Evolutionary conservation across 2,888 invertebrate species (phyloP).

Genomic region (Drosophila sordidula): DNA sequence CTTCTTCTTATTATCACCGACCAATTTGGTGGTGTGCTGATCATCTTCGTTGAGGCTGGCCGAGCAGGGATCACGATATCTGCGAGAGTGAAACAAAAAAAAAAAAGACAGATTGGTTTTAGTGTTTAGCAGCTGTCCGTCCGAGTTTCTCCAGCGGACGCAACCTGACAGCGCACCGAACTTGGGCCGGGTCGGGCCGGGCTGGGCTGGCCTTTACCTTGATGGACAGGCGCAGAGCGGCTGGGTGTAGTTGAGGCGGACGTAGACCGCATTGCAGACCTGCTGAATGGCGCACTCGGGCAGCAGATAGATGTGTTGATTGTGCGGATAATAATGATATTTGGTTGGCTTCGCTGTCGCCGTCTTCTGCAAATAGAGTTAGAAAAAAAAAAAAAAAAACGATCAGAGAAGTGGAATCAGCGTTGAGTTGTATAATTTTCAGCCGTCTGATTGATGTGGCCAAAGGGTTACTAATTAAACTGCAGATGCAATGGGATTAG

Average conservation of each 20-base stretch:
- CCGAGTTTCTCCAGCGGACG: not conserved
- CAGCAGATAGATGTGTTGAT: constrained; percentile 95
- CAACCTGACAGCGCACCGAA: constrained; percentile 22
- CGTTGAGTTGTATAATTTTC: not conserved
- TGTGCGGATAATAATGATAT: constrained; percentile 97
- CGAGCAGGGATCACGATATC: constrained; percentile 95
- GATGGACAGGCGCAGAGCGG: constrained; percentile 96
- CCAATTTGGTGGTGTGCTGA: constrained; percentile 95
- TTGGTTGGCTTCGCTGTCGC: constrained; percentile 94
- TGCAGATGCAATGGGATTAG: constrained; percentile 22
- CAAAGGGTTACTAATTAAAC: constrained; percentile 22
- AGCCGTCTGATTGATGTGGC: constrained; percentile 6
- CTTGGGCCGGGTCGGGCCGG: not conserved
- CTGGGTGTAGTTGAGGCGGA: constrained; percentile 95
- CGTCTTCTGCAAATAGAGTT: constrained; percentile 87
- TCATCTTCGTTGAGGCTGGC: constrained; percentile 95
- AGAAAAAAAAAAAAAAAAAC: constrained; percentile 1
- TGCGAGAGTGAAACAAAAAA: constrained; percentile 48
- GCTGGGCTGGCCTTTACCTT: constrained; percentile 84
- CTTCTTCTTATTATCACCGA: constrained; percentile 93
- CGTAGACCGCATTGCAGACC: constrained; percentile 97
- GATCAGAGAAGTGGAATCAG: not conserved
- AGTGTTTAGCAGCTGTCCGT: constrained; percentile 49
- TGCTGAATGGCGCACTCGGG: constrained; percentile 98
- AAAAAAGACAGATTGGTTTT: constrained; percentile 47